Base-by-base conservation (phyloP, 2,797 vertebrate genomes). In the Typhlichthys eigenmanni region DNA sequence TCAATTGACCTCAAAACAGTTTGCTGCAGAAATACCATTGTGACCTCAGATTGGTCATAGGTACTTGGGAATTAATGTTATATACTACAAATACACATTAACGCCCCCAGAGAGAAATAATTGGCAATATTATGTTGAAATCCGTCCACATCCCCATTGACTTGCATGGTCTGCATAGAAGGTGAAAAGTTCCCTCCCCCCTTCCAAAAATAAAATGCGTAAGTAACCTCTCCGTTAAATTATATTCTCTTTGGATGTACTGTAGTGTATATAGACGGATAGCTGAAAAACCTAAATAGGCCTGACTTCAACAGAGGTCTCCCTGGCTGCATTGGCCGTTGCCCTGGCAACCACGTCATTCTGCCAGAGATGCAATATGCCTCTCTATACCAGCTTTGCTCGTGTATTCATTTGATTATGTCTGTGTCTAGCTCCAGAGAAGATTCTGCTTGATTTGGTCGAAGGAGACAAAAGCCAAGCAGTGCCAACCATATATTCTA, bases 341-440 rank as follows among this genome's bases (percentile, higher is more conserved):
- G 55, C 72, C 81, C 46, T 29, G 83, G 50, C 80, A 80, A 88
- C 85, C 66, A 72, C 84, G 78, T 82, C 82, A 79, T 64, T 1
- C 2, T 74, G 67, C 82, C 58, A 69, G 71, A 65, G 59, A 62
- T 81, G 77, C 78, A 85, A 63, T 75, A 71, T 80, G 70, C 68
- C 66, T 58, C 66, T 58, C 61, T 69, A 70, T 76, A 61, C 66
- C 53, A 43, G 69, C 70, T 58, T n/a, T 14, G 61, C 68, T 81
- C 68, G 76, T 79, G 69, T 64, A 38, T 53, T 69, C 49, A 57
- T 63, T 16, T 57, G 66, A 75, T 80, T 70, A 79, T 4, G 5
- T 79, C 61, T 72, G 51, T 47, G 60, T 56, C 29, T 57, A 1
- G 59, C 47, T 45, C 60, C 13, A 1, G 17, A 61, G 51, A 51